Evolutionary conservation across 2,888 invertebrate species (phyloP).

Genomic region (Dysmachus trigonus): DNA sequence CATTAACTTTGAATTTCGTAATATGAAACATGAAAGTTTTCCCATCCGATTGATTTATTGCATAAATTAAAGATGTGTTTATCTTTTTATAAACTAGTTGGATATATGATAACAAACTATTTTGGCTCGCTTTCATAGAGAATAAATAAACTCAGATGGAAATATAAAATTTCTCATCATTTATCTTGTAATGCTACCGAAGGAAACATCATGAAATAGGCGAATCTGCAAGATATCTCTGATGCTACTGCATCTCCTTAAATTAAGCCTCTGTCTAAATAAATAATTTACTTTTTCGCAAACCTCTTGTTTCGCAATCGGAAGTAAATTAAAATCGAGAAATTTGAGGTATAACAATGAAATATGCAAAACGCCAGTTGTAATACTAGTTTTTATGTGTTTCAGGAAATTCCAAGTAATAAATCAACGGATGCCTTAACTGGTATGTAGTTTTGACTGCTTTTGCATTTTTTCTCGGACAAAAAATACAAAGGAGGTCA

Average conservation of each 20-base stretch:
- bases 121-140: neutral
- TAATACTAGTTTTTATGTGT: neutral
- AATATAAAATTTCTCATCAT: neutral
- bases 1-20: neutral
- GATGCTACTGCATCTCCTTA: neutral
- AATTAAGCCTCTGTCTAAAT: neutral
- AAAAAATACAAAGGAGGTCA: neutral
- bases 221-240: neutral
- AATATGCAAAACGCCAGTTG: neutral
- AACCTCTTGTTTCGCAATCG: neutral
- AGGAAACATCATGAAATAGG: neutral
- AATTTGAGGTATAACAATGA: neutral
- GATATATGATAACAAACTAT: neutral
- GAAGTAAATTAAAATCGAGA: neutral
- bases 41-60: neutral
- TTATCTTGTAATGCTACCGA: neutral
- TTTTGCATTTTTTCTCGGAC: neutral
- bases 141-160: neutral
- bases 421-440: neutral
- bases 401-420: neutral
- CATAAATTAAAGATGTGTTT: neutral
- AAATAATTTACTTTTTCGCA: neutral
- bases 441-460: neutral
- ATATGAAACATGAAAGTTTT: neutral
- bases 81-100: neutral